Base-by-base conservation (phyloP, 2,113 vertebrate genomes). In the Poeciliopsis occidentalis region DNA sequence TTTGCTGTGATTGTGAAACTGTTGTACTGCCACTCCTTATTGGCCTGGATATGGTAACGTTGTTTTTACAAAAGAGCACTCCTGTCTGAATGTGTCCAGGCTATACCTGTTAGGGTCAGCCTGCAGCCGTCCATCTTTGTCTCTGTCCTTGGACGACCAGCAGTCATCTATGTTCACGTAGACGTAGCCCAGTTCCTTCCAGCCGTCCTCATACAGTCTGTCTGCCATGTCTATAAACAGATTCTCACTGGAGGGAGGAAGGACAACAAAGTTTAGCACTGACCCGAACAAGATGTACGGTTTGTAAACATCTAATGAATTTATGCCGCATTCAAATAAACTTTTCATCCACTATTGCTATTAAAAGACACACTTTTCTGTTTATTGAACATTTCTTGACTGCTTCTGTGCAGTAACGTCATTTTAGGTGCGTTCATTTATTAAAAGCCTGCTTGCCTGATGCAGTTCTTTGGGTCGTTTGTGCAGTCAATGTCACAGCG, bases 121-220 rank as follows among this genome's bases (percentile, higher is more conserved):
- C 81, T 96, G 87, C 73, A 99, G 94, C 26, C 71, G 90, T 13
- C 97, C 97, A 0, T 80, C 6, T 0, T 26, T 0, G 0, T 99
- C 95, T 5, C 97, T 93, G 24, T 94, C 27, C 91, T 81, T 96
- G 3, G 92, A 95, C 10, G 96, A 90, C 97, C 97, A 99, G 93
- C 97, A 99, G 88, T 99, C 97, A 0, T 99, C 97, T 0, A 99
- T 97, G 90, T 97, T 99, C 82, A 99, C 10, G 4, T 98, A 98
- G 2, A 86, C 3, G 7, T 95, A 95, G 32, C 94, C 94, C 11
- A 95, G 92, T 67, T 94, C 94, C 66, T 63, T 92, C 94, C 94
- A 94, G 60, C 94, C 94, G 1, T 95, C 97, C 70, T 96, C 94
- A 0, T 89, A 91, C 73, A 99, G 88, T 12, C 95, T 88, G 85